A percentile compares a stretch with the other conserved stretches of the same genome.
phyloP scores from a whole-genome alignment of 2,888 invertebrate genomes.

The Odontomyia ornata region DNA sequence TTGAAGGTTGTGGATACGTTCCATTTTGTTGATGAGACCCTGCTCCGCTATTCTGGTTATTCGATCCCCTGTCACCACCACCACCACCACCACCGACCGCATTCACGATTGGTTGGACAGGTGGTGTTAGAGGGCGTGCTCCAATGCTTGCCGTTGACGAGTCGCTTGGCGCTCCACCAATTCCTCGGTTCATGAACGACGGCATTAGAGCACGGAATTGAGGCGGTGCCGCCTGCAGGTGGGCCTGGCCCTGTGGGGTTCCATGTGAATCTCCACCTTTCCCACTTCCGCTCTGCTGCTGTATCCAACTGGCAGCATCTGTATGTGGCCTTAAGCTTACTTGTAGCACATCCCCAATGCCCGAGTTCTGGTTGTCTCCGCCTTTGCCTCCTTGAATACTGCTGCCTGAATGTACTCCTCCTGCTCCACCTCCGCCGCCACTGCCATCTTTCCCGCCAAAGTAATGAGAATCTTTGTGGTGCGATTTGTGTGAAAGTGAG shows the following conservation, averaged over 20 bases:
- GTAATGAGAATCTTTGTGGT: conserved; percentile 62
- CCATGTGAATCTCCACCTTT: conserved; percentile 43
- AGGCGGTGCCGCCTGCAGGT: conserved; percentile 70
- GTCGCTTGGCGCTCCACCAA: conserved; percentile 48
- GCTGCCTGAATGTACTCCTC: conserved; percentile 53
- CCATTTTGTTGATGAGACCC: conserved; percentile 35
- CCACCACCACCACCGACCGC: conserved; percentile 43
- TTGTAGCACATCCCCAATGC: conserved; percentile 48
- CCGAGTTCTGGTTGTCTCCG: conserved; percentile 47
- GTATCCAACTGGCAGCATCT: conserved; percentile 62
- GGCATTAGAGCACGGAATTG: conserved; percentile 81
- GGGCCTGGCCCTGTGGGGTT: conserved; percentile 64
- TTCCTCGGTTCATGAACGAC: conserved; percentile 71
- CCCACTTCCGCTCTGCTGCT: conserved; percentile 52
- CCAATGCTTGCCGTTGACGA: conserved; percentile 33
- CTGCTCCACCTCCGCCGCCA: conserved; percentile 52
- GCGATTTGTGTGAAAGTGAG: conserved; percentile 54
- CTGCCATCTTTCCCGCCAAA: conserved; percentile 52
- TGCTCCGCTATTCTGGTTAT: background rate
- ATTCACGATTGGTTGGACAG: conserved; percentile 55
- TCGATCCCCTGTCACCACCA: conserved; percentile 31
- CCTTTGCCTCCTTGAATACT: conserved; percentile 49
- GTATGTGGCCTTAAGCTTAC: conserved; percentile 63
- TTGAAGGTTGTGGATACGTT: background rate
- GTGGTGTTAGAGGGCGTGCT: conserved; percentile 53